These are phyloP conservation scores for Tanypteryx hageni DNA, from an alignment of 2,888 invertebrate genomes.

Conservation along the genomic window DNA sequence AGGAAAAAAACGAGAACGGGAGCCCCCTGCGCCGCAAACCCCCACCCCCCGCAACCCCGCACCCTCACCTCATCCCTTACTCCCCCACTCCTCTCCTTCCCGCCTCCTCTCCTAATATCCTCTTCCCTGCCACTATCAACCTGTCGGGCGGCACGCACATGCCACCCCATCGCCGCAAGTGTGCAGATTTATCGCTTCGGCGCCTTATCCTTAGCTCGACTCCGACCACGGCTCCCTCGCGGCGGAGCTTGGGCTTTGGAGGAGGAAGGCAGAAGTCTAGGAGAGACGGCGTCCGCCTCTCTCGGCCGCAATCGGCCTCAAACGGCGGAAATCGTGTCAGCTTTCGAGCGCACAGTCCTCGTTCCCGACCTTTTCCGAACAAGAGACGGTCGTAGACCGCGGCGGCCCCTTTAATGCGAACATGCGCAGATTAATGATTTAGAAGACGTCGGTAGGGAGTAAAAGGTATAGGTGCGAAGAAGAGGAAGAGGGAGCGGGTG, in stretches of 20 bases:
- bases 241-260: no score
- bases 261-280: not conserved
- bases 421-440: constrained; percentile 32
- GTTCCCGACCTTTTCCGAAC: constrained; percentile 7
- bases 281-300: not conserved
- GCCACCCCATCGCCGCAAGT: not conserved
- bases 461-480: not conserved
- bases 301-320: not conserved
- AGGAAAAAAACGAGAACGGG: not conserved
- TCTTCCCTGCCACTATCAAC: not conserved
- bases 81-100: not conserved
- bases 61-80: not conserved
- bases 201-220: not conserved
- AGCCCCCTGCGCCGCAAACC: not conserved
- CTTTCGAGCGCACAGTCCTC: constrained; percentile 17
- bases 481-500: not conserved
- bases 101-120: not conserved
- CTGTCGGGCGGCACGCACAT: not conserved
- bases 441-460: not conserved
- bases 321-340: constrained; percentile 29
- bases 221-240: no score
- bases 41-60: not conserved
- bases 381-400: not conserved
- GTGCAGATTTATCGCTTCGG: not conserved
- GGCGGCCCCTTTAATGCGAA: constrained; percentile 26